phyloP scores from a whole-genome alignment of 2,888 invertebrate species.

The Drosophila anomelani region DNA sequence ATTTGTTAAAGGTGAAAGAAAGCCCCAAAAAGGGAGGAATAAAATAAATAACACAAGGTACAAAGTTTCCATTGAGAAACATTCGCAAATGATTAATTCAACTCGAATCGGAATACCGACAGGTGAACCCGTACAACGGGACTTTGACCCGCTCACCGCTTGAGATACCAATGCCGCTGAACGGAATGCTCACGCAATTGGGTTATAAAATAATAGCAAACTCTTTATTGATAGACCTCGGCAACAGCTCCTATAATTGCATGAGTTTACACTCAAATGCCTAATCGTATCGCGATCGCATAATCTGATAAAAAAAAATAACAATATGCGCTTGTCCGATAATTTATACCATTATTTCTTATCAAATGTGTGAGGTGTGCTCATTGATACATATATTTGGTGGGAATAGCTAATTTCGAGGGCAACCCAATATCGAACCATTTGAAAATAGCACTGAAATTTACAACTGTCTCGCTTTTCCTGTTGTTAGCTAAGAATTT shows the following conservation, averaged over 20 bases:
- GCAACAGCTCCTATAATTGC: conserved; percentile 41
- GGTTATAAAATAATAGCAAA: conserved; percentile 30
- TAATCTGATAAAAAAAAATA: conserved; percentile 60
- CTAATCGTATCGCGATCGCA: conserved; percentile 42
- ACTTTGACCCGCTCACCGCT: conserved; percentile 39
- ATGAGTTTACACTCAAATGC: conserved; percentile 25
- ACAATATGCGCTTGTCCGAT: conserved; percentile 56
- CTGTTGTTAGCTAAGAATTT: conserved; percentile 12
- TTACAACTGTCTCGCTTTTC: conserved; percentile 21
- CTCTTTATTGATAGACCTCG: conserved; percentile 42
- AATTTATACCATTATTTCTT: conserved; percentile 48
- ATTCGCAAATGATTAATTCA: conserved; percentile 46
- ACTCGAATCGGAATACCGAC: conserved; percentile 31
- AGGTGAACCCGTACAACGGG: conserved; percentile 44
- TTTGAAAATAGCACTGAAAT: background rate
- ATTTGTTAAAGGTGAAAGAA: background rate
- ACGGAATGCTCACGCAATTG: conserved; percentile 39
- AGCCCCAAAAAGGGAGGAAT: background rate
- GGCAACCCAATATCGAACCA: conserved; percentile 15
- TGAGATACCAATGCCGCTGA: conserved; percentile 47
- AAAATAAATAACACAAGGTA: conserved; percentile 46
- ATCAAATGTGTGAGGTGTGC: conserved; percentile 46
- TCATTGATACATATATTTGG: conserved; percentile 12
- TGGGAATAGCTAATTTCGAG: background rate
- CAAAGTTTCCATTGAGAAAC: conserved; percentile 56